Percentiles rank a stretch among this genome's conserved stretches.
Evolutionary conservation across 2,797 vertebrate species (phyloP).

Genomic region (Strix occidentalis): DNA sequence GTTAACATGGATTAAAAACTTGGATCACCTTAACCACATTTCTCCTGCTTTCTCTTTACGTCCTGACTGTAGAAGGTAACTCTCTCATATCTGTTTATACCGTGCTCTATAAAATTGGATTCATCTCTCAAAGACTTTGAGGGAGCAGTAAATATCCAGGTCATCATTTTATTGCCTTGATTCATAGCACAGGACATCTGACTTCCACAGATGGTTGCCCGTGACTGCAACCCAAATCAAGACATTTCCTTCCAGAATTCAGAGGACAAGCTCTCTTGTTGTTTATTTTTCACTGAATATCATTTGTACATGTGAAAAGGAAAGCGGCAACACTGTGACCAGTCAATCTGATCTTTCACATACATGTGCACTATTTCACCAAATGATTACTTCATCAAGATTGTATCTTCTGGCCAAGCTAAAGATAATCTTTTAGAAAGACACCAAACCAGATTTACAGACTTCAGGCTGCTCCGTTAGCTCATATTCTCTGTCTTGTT

Average conservation of each 20-base stretch:
- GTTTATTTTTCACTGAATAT: not conserved
- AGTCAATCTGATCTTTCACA: not conserved
- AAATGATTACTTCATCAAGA: not conserved
- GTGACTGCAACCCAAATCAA: not conserved
- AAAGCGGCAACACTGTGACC: not conserved
- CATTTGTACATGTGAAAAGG: not conserved
- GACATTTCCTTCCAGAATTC: not conserved
- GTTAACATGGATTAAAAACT: not conserved
- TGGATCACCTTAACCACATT: not conserved
- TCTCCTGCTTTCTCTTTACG: not conserved
- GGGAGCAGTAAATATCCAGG: not conserved
- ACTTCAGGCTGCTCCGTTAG: not conserved
- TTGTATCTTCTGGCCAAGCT: not conserved
- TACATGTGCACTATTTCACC: not conserved
- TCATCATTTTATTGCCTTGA: not conserved
- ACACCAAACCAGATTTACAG: not conserved
- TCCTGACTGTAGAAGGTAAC: not conserved
- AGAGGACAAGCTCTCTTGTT: not conserved
- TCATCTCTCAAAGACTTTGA: not conserved
- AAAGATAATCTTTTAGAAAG: not conserved
- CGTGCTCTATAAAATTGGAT: not conserved
- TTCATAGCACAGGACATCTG: not conserved
- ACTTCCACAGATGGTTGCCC: not conserved
- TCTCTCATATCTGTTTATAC: not conserved
- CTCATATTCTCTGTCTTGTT: not conserved